Conservation (phyloP, 2,113 vertebrate species). For the Callocephalon fimbriatum region DNA sequence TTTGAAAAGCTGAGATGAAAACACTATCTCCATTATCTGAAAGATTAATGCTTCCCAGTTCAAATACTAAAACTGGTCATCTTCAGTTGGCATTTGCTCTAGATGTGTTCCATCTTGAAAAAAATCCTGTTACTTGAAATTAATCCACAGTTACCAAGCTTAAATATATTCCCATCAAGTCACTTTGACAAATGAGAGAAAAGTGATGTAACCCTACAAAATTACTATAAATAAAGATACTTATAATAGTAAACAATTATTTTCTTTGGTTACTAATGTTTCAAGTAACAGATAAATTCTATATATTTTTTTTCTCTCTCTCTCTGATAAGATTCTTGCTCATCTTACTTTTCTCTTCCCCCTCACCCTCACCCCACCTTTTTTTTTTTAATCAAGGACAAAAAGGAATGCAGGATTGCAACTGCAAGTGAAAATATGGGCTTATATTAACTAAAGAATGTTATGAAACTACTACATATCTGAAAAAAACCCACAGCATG, state of each 20-base stretch:
- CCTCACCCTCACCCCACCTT: fast-evolving
- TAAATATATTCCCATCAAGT: background rate
- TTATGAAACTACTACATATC: background rate
- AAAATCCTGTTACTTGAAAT: background rate
- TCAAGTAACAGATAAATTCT: background rate
- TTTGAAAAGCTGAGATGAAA: background rate
- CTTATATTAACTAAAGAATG: background rate
- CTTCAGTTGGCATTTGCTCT: background rate
- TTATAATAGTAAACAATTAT: background rate
- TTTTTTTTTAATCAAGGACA: background rate
- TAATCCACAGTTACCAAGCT: background rate
- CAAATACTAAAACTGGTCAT: background rate
- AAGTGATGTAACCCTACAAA: background rate
- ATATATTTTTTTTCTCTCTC: background rate
- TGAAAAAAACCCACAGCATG: background rate
- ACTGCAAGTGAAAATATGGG: background rate
- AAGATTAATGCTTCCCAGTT: background rate
- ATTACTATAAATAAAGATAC: background rate
- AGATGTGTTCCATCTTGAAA: background rate
- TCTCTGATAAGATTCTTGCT: background rate
- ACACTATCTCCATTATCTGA: background rate
- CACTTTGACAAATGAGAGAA: background rate
- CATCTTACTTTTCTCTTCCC: background rate
- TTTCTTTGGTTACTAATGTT: background rate
- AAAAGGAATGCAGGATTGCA: background rate